phyloP scores from a whole-genome alignment of 2,888 invertebrate species.

The Idaea biselata region DNA sequence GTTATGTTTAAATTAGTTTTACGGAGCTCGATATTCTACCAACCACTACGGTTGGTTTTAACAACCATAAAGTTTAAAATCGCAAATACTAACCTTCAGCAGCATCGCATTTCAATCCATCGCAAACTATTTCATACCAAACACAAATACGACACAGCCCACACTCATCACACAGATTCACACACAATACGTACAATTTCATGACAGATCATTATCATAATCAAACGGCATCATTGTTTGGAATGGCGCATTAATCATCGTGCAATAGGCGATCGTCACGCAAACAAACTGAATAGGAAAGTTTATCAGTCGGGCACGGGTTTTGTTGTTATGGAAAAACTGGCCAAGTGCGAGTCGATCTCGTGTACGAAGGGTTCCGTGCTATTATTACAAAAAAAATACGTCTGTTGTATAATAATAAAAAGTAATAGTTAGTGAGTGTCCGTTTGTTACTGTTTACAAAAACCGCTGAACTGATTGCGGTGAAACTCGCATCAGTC shows the following conservation, averaged over 20 bases:
- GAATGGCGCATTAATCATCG: not conserved
- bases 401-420: no score
- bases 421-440: no score
- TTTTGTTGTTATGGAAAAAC: not conserved
- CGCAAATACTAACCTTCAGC: not conserved
- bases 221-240: not conserved
- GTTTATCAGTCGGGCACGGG: not conserved
- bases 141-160: not conserved
- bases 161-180: not conserved
- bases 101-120: not conserved
- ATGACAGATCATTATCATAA: constrained; percentile 3
- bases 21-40: no score
- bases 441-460: no score
- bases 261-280: not conserved
- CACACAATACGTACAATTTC: not conserved
- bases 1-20: no score
- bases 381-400: no score
- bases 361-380: no score
- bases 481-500: no score
- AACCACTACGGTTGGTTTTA: no score
- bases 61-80: not conserved
- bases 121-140: not conserved
- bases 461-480: no score
- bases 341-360: no score
- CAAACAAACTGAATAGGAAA: not conserved